Evolutionary conservation across 2,797 vertebrate species (phyloP).

Genomic region (Loris lydekkerianus): DNA sequence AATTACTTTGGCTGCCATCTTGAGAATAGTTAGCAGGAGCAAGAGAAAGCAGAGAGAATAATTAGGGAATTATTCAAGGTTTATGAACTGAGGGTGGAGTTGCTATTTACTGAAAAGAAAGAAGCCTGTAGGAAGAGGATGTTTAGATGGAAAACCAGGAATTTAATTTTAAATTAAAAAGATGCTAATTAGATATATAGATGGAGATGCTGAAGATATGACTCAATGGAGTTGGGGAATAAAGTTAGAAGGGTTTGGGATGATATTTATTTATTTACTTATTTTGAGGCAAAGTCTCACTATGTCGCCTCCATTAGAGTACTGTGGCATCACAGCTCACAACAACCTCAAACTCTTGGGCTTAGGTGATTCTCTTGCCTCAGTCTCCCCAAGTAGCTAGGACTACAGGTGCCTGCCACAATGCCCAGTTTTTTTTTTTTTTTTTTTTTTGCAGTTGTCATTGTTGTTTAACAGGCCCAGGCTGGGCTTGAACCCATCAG

Average conservation of each 20-base stretch:
- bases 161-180: background rate
- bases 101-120: background rate
- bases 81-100: background rate
- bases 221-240: background rate
- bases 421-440: too few relatives aligned
- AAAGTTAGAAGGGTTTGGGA: background rate
- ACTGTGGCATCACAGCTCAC: too few relatives aligned
- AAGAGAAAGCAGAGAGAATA: background rate
- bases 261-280: background rate
- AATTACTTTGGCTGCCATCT: conserved; percentile 17
- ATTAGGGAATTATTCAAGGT: background rate
- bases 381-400: too few relatives aligned
- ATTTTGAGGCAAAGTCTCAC: too few relatives aligned
- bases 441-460: too few relatives aligned
- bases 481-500: too few relatives aligned
- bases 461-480: too few relatives aligned
- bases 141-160: background rate
- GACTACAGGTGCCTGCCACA: too few relatives aligned
- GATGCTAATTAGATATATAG: background rate
- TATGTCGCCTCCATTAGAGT: too few relatives aligned
- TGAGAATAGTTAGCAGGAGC: background rate
- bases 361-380: too few relatives aligned
- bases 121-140: background rate
- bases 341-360: too few relatives aligned
- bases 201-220: background rate